Evolutionary conservation across 2,113 vertebrate species (phyloP).

Genomic region (Scartelaos histophorus): DNA sequence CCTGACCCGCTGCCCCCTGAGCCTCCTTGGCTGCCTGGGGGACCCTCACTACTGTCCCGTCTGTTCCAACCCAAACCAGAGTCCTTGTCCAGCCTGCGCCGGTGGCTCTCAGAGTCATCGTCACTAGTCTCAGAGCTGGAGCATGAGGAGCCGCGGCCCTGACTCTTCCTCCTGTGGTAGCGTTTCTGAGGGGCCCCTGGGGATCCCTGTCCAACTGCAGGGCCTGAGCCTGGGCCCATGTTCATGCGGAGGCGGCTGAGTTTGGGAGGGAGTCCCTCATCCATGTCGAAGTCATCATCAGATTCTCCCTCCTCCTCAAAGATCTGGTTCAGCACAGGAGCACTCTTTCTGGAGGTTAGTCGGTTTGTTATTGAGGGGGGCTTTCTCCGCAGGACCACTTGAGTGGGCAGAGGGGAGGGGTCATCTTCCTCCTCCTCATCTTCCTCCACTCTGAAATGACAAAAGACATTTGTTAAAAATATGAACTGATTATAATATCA

Average conservation of each 20-base stretch:
- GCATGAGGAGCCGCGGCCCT: conserved; percentile 93
- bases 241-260: conserved; percentile 95
- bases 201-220: conserved; percentile 58
- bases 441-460: conserved; percentile 83
- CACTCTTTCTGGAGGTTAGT: conserved; percentile 92
- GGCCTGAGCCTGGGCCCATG: conserved; percentile 61
- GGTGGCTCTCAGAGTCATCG: conserved; percentile 91
- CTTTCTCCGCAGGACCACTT: conserved; percentile 91
- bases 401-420: conserved; percentile 81
- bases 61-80: conserved; percentile 88
- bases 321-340: conserved; percentile 96
- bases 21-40: conserved; percentile 87
- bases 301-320: conserved; percentile 97
- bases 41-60: conserved; percentile 92
- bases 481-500: background rate
- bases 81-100: conserved; percentile 89
- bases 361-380: conserved; percentile 92
- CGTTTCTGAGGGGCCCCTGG: conserved; percentile 89
- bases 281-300: conserved; percentile 93
- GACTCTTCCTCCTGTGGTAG: conserved; percentile 92
- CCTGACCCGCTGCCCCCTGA: conserved; percentile 77
- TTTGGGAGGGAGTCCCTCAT: conserved; percentile 93
- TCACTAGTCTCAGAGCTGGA: conserved; percentile 97
- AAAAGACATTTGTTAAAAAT: background rate
- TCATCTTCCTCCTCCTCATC: conserved; percentile 97